Evolutionary conservation across 2,113 vertebrate genomes (phyloP), one percentile per base, ranked within the genome.

Genomic region (Silurus glanis): DNA sequence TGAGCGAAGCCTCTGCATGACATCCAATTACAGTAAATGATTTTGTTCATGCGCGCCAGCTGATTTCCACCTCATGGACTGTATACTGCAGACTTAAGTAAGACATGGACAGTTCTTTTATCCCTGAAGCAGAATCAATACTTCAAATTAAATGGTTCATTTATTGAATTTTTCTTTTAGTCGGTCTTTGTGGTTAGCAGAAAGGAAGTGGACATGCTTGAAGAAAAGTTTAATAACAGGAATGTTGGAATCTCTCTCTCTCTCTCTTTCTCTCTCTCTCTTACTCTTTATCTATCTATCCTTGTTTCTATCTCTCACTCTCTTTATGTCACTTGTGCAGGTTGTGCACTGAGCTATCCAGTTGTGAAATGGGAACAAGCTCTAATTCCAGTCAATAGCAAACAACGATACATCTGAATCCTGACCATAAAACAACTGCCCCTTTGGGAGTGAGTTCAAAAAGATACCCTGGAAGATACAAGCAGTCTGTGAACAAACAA

Each of bases 281-380:
- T 14, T 13, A 28, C 25, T 69, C 25, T 37, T 56, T 13, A 8
- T 13, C 55, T 56, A 8, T 6, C 55, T 56, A 8, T 56, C 13
- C 8, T 13, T 56, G 8, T 13, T 13, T 56, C 55, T 56, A 8
- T 56, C 55, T 56, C 5, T 21, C 59, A 6, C 59, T 61, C 59
- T 61, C 17, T 61, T 3, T 72, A 4, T 66, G 53, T 49, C 56
- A 12, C 55, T 19, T 59, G 25, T 0, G 8, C 55, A 61, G 37
- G 28, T 23, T 61, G 78, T 61, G 59, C 67, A 88, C 64, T 79
- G 64, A 86, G n/a, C 82, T 80, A 28, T 72, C 81, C 58, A 64
- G 49, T 80, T 83, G 81, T 83, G 74, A 88, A 86, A 88, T 86
- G 80, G 47, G 59, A 84, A 86, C 62, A 58, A 51, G 71, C 67